A percentile compares a stretch with the other conserved stretches of the same genome.
phyloP scores from a whole-genome alignment of 53 echinoderm and acorn worm genomes.

The Actinopyga echinites region DNA sequence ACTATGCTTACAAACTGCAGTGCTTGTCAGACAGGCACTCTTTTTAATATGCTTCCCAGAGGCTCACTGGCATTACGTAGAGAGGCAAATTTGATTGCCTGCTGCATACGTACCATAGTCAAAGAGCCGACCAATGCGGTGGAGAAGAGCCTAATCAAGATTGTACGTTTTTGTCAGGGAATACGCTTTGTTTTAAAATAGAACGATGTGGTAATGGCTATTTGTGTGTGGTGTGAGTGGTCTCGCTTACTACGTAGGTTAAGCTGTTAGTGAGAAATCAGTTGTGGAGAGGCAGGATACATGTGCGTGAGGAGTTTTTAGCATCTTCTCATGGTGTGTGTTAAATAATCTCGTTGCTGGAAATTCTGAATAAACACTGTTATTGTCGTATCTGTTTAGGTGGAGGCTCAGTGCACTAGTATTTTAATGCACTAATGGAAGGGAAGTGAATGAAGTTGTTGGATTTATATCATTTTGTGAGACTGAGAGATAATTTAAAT shows the following conservation, averaged over 20 bases:
- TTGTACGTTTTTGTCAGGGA: conserved; percentile 6
- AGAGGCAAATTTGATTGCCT: conserved; percentile 40
- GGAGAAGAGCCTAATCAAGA: conserved; percentile 11
- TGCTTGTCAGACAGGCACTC: background rate
- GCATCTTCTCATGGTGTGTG: no score
- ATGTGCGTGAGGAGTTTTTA: no score
- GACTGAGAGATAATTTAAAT: no score
- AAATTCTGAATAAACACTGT: no score
- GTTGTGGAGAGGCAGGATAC: no score
- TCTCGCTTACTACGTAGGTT: background rate
- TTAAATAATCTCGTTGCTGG: no score
- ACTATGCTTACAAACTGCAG: no score
- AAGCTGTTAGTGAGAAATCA: background rate
- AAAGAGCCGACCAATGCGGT: conserved; percentile 17
- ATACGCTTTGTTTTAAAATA: conserved; percentile 43
- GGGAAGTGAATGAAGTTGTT: no score
- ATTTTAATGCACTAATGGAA: no score
- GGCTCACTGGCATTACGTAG: conserved; percentile 31
- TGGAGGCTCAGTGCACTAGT: no score
- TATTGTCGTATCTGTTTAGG: no score
- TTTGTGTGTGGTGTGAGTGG: conserved; percentile 10
- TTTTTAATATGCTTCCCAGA: conserved; percentile 37
- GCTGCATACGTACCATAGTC: conserved; percentile 33
- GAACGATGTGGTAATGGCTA: conserved; percentile 31
- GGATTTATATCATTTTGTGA: no score